Conservation (phyloP, 2,797 vertebrate species). For the Falco naumanni region DNA sequence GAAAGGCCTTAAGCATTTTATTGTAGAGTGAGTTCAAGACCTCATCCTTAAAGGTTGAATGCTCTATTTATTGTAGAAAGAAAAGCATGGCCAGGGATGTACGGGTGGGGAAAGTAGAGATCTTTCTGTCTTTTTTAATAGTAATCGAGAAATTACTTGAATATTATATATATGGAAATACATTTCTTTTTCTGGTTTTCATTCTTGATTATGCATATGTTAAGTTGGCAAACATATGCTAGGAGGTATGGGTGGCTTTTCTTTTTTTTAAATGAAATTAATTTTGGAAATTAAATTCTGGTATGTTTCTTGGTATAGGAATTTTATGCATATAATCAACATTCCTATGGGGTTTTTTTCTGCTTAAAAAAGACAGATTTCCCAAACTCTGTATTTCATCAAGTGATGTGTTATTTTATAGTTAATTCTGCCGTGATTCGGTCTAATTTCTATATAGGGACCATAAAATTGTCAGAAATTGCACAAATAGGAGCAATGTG, state of each 20-base stretch:
- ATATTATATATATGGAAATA: neutral
- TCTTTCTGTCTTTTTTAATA: neutral
- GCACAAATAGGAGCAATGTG: neutral
- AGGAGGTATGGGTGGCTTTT: neutral
- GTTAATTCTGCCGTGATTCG: neutral
- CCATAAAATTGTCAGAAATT: neutral
- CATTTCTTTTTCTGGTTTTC: neutral
- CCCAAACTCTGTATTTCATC: neutral
- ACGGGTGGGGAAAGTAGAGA: neutral
- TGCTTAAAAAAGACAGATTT: neutral
- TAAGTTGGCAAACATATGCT: neutral
- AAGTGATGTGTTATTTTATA: neutral
- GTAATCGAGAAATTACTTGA: neutral
- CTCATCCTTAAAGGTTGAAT: neutral
- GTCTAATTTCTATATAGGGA: neutral
- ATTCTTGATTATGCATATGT: neutral
- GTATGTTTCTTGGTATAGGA: neutral
- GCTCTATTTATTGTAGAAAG: neutral
- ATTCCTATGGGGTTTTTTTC: accelerated
- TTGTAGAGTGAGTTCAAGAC: neutral
- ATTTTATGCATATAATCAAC: neutral
- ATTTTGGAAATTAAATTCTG: neutral
- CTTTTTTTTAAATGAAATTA: neutral
- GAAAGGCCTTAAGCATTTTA: neutral
- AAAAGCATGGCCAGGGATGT: neutral